These are phyloP conservation scores for Trachelipus rathkii DNA, from an alignment of 1,140 invertebrate species.

Conservation along the genomic window DNA sequence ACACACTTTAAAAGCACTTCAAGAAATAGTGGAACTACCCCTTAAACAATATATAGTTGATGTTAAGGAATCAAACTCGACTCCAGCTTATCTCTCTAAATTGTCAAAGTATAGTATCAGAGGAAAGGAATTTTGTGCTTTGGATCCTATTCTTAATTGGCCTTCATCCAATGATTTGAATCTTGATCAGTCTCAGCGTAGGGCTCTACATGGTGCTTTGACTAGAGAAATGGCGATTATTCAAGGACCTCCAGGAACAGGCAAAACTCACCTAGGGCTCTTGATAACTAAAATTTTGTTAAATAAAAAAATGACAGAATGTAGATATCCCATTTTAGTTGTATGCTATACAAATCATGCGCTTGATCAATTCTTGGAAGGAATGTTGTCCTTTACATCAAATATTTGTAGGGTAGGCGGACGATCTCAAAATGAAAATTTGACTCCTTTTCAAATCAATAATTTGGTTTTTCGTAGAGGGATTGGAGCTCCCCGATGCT, in stretches of 20 bases:
- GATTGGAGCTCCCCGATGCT: too few species aligned
- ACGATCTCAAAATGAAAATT: slow-evolving; percentile 60
- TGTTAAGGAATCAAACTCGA: too few species aligned
- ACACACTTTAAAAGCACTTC: slow-evolving; percentile 51
- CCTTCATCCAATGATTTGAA: slow-evolving; percentile 22
- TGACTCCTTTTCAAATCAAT: slow-evolving; percentile 49
- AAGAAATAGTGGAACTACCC: slow-evolving; percentile 46
- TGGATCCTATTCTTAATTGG: slow-evolving; percentile 12
- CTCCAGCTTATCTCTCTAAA: too few species aligned
- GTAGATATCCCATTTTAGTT: slow-evolving; percentile 62
- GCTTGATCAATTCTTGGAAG: slow-evolving; percentile 79
- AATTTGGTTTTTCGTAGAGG: background rate
- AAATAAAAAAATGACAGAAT: slow-evolving; percentile 46
- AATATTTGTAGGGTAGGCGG: slow-evolving; percentile 67
- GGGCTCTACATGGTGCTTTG: slow-evolving; percentile 53
- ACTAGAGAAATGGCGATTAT: slow-evolving; percentile 61
- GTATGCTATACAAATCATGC: slow-evolving; percentile 85
- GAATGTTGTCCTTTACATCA: slow-evolving; percentile 53
- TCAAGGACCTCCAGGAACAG: slow-evolving; percentile 73
- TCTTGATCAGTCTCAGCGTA: slow-evolving; percentile 51
- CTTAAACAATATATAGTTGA: too few species aligned
- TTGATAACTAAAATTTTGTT: slow-evolving; percentile 62
- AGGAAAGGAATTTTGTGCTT: background rate
- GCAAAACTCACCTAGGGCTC: slow-evolving; percentile 71
- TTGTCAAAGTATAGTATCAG: too few species aligned